Percentiles rank a stretch among this genome's conserved stretches.
phyloP scores from a whole-genome alignment of 2,888 invertebrate genomes.

The Phania funesta region DNA sequence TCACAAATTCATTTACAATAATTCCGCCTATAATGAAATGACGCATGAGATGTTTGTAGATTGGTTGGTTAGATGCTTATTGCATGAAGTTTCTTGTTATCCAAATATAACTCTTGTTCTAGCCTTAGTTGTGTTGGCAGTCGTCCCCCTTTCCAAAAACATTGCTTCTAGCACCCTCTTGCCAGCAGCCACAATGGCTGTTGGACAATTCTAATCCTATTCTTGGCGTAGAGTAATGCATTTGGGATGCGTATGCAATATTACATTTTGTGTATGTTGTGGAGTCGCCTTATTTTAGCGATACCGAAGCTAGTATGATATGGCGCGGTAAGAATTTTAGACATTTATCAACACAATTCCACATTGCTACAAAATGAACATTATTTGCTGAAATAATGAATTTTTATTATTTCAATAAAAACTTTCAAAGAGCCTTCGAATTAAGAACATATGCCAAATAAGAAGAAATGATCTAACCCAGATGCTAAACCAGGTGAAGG shows the following conservation, averaged over 20 bases:
- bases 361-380: no score
- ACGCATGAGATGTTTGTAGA: constrained; percentile 35
- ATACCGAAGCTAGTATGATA: no score
- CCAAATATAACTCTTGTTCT: background rate
- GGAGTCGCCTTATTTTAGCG: no score
- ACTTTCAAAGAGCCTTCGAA: no score
- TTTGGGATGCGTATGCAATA: constrained; percentile 42
- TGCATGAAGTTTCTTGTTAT: constrained; percentile 14
- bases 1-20: constrained; percentile 52
- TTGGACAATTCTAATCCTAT: constrained; percentile 24
- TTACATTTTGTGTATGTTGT: constrained; percentile 1
- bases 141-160: background rate
- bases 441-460: no score
- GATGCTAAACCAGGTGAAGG: no score
- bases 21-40: constrained; percentile 37
- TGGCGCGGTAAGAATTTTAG: no score
- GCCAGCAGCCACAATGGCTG: constrained; percentile 8
- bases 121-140: background rate
- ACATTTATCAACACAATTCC: no score
- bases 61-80: background rate
- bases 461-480: no score
- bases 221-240: constrained; percentile 43
- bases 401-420: no score
- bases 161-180: background rate
- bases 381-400: no score